Evolutionary conservation across 2,888 invertebrate species (phyloP), one percentile per base, ranked within the genome.

Genomic region (Epistrophe eligans): DNA sequence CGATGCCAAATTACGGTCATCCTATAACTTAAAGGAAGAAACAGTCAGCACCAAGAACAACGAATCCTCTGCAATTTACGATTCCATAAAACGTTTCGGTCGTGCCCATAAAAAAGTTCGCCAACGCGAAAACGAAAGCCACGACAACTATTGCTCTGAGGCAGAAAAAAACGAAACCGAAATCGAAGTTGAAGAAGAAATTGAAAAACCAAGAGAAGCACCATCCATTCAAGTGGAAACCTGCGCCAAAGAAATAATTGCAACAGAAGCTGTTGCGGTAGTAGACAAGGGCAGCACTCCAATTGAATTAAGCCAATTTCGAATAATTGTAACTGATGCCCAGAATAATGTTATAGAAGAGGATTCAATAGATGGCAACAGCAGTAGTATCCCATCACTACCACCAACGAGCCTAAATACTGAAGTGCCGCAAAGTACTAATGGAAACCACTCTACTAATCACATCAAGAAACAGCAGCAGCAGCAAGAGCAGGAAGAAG

Each of bases 1-100:
- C 89, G 96, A 96, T 91, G 95, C 95, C 77, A 96, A 96, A 91
- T 91, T 96, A 76, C 93, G 96, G 48, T 94, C 91, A 24, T 92
- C 92, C 13, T 93, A 92, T 88, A 91, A 92, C 66, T 81, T 90
- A 50, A 90, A 91, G 66, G 71, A 77, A 32, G 50, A 62, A 24
- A 7, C 76, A 62, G 72, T 43, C 48, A 32, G 28, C 57, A 60
- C 19, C 40, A n/a, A 58, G 17, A 62, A 24, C 74, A 71, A 38
- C 60, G 73, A 80, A 48, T 43, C 52, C n/a, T 45, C 77, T 28
- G 83, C 45, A 67, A 92, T 92, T 66, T 91, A 92, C 89, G 92
- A 93, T 82, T 92, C 92, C 32, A 92, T 92, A 67, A 90, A 92
- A 77, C 90, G 91, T 35, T 93, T 93, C 70, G 92, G 92, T 19